Evolutionary conservation across 1,140 invertebrate species (phyloP).

Genomic region (Diabrotica undecimpunctata): DNA sequence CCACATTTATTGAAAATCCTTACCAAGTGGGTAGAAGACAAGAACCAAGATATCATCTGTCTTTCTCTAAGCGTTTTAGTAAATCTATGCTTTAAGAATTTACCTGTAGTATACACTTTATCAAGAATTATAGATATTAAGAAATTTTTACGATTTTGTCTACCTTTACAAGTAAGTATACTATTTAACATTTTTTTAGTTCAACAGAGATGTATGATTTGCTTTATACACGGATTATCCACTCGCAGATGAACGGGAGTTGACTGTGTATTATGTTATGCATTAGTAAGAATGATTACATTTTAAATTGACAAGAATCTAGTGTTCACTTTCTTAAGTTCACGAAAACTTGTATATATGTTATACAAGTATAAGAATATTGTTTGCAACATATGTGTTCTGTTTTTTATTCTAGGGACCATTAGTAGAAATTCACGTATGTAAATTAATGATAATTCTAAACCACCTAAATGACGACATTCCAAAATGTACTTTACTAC

Average conservation of each 20-base stretch:
- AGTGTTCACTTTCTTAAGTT: too few relatives aligned
- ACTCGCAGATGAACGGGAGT: too few relatives aligned
- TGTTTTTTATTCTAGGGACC: slow-evolving; percentile 35
- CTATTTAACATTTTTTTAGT: neutral
- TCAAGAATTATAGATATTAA: slow-evolving; percentile 63
- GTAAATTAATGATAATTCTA: slow-evolving; percentile 56
- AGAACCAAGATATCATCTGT: slow-evolving; percentile 55
- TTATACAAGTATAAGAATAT: neutral
- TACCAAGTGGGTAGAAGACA: slow-evolving; percentile 57
- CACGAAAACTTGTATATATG: too few relatives aligned
- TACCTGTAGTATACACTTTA: slow-evolving; percentile 61
- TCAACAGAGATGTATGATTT: too few relatives aligned
- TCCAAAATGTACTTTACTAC: slow-evolving; percentile 50
- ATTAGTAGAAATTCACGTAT: slow-evolving; percentile 51
- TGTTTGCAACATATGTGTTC: neutral
- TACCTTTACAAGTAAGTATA: slow-evolving; percentile 53
- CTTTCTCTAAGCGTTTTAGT: slow-evolving; percentile 65
- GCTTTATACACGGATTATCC: too few relatives aligned
- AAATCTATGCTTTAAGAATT: slow-evolving; percentile 68
- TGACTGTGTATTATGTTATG: too few relatives aligned
- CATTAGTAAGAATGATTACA: too few relatives aligned
- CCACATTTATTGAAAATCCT: slow-evolving; percentile 58
- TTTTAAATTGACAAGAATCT: neutral
- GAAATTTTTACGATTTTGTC: slow-evolving; percentile 54
- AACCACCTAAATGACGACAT: slow-evolving; percentile 53